These are phyloP conservation scores for Thunnus albacares DNA, from an alignment of 2,797 vertebrate genomes.

Conservation along the genomic window DNA sequence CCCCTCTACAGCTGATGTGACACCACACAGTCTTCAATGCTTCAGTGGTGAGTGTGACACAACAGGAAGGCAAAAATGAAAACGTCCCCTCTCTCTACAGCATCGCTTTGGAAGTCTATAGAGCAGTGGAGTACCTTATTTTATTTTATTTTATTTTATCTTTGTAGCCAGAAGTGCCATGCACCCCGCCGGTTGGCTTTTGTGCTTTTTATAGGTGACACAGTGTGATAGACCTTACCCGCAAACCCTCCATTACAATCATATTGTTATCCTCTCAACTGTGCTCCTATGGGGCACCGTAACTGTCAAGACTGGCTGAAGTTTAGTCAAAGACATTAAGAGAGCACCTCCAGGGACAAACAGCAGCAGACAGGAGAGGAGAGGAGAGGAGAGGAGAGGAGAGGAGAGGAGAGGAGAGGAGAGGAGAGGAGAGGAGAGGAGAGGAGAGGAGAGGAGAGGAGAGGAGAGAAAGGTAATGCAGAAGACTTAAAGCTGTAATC, in stretches of 20 bases:
- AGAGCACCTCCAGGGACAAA: conserved; percentile 79
- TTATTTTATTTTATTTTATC: conserved; percentile 36
- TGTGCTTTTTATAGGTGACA: conserved; percentile 79
- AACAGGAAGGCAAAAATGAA: conserved; percentile 58
- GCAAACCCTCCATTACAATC: conserved; percentile 81
- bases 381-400: not conserved
- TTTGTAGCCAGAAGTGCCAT: conserved; percentile 69
- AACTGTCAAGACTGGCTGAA: conserved; percentile 80
- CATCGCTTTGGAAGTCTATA: conserved; percentile 27
- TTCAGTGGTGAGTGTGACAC: conserved; percentile 60
- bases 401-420: not conserved
- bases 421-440: not conserved
- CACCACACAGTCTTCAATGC: conserved; percentile 26
- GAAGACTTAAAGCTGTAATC: conserved; percentile 21
- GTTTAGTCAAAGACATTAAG: conserved; percentile 85
- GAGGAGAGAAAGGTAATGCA: not conserved
- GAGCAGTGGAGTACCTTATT: conserved; percentile 50
- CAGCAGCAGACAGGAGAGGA: conserved; percentile 14
- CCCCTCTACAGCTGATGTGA: conserved; percentile 36
- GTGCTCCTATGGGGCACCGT: conserved; percentile 76
- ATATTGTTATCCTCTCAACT: conserved; percentile 79
- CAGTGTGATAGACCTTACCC: conserved; percentile 80
- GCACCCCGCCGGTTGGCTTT: conserved; percentile 73
- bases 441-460: not conserved
- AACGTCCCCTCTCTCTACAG: conserved; percentile 49